Evolutionary conservation across 2,888 invertebrate genomes (phyloP), one percentile per base, ranked within the genome.

Genomic region (Flabesymbios commensalis): DNA sequence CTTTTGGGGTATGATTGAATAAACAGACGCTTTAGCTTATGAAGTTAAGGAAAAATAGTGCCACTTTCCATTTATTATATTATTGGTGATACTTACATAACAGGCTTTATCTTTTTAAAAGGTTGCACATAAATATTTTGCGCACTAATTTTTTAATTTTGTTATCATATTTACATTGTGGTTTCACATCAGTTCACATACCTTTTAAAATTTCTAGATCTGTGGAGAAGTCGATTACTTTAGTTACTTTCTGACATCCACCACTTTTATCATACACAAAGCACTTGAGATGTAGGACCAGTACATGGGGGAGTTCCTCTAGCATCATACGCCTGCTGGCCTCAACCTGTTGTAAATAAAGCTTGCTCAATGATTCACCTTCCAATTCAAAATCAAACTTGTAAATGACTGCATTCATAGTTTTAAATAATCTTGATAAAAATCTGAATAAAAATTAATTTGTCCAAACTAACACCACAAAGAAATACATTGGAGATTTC

Each of bases 231-330:
- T 94, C 93, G 19, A 97, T 88, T 65, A 89, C 90, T 85, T 96
- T 97, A 66, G 93, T 86, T 59, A 96, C 91, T 84, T 97, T 97
- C 57, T 93, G 92, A 81, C 92, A 91, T 22, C 93, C 93, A 68
- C 94, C 92, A 2, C 88, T 85, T 72, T 93, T 90, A 80, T 95
- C 92, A 69, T 85, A 86, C 1, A 85, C 82, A 85, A 97, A 96
- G 85, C 94, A 92, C 84, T 97, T 97, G 61, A 97, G 87, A 82
- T 97, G 96, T 70, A 97, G 85, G 72, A 97, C 88, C 48, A 97
- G 86, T 1, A 95, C 91, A 3, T 91, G 88, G 0, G 96, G 97
- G 65, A 96, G 83, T 79, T 93, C 91, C 75, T 96, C 96, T 26
- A 97, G 83, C 14, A 91, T 90, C 59, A 92, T 88, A 82, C 94